Base-by-base conservation (phyloP, 1,140 invertebrate genomes). In the Heliothis virescens region DNA sequence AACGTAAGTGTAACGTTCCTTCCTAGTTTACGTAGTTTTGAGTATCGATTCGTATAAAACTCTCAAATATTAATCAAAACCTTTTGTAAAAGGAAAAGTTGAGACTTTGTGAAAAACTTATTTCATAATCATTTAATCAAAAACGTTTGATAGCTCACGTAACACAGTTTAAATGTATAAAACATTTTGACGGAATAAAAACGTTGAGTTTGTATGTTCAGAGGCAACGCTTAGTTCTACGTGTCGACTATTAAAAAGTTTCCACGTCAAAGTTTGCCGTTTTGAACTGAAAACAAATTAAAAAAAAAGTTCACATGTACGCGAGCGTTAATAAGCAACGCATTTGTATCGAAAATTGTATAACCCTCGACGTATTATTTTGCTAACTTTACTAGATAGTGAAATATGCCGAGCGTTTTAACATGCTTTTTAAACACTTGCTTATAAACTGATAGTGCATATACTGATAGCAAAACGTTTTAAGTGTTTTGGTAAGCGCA, bases 201-300 rank as follows among this genome's bases (percentile, higher is more conserved):
- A 62, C 21, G 41, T 57, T 53, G 10, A 71, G 48, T 73, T 75
- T 79, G 69, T 79, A 59, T 78, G 69, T 74, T 77, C 69, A 53
- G 75, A 62, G 79, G 78, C 52, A 76, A 52, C 76, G 79, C 48
- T 81, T 77, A 78, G 75, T 74, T 78, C 55, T 67, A 83, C 77
- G 79, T 81, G 82, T 81, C 76, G 75, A 75, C 82, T 77, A 83
- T 83, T 83, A 81, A 81, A 83, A 77, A 77, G 76, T 83, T 81
- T 79, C 72, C 18, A 81, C 79, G 82, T 81, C 79, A 83, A 81
- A 83, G 71, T 83, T 83, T 55, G 59, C 71, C 82, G 79, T 83
- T 83, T 73, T 74, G 26, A 77, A 77, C 75, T 77, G 75, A 9
- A 52, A 77, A 77, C 75, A 77, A 77, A 77, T 77, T 77, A 77